These are phyloP conservation scores for Nephrocerus scutellatus DNA, from an alignment of 2,888 invertebrate genomes.

Conservation along the genomic window DNA sequence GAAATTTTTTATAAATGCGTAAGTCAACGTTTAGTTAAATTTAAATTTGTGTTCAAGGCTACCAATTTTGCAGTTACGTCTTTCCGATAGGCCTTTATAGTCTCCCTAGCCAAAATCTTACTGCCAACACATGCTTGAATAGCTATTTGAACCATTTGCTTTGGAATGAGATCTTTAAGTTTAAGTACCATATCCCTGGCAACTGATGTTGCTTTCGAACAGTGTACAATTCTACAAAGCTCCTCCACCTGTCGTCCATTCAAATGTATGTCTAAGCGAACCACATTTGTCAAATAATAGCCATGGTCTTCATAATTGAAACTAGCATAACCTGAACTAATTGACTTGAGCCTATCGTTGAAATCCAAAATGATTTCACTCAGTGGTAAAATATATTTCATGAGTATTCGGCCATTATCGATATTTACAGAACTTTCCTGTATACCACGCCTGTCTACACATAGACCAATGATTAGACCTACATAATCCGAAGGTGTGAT, in stretches of 20 bases:
- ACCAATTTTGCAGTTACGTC: constrained; percentile 92
- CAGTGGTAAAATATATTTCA: constrained; percentile 79
- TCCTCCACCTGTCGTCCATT: constrained; percentile 80
- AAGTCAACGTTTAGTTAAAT: background rate
- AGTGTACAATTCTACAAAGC: constrained; percentile 73
- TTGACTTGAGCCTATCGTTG: constrained; percentile 81
- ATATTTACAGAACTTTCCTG: constrained; percentile 62
- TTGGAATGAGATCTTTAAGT: constrained; percentile 77
- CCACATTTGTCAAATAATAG: constrained; percentile 68
- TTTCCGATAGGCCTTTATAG: constrained; percentile 78
- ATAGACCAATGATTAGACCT: constrained; percentile 63
- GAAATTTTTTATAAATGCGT: constrained; percentile 32
- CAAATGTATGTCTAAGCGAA: constrained; percentile 64
- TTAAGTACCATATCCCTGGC: constrained; percentile 66
- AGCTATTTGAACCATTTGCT: constrained; percentile 80
- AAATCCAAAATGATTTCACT: constrained; percentile 94
- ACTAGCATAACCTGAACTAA: constrained; percentile 91
- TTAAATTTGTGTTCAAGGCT: constrained; percentile 35
- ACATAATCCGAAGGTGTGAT: constrained; percentile 75
- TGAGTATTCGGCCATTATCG: constrained; percentile 72
- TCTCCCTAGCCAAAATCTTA: constrained; percentile 78
- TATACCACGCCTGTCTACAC: constrained; percentile 66
- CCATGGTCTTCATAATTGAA: constrained; percentile 89
- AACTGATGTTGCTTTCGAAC: constrained; percentile 56
- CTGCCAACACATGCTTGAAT: constrained; percentile 77